Percentiles rank a stretch among this genome's conserved stretches.
phyloP scores from a whole-genome alignment of 2,113 vertebrate genomes.

The Carettochelys insculpta region DNA sequence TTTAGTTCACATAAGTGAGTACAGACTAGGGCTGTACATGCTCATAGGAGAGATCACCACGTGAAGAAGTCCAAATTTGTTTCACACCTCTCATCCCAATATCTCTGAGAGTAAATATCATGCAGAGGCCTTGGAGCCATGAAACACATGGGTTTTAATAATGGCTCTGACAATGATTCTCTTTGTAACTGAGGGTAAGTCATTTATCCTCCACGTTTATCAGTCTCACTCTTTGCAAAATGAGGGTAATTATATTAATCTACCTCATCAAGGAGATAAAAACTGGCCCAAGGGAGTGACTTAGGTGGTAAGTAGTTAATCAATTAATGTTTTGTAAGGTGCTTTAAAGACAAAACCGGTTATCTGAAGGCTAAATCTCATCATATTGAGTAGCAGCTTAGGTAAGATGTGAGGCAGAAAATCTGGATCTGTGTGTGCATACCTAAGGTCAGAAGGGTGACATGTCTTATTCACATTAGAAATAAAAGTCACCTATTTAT shows the following conservation, averaged over 20 bases:
- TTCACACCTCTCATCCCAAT: neutral
- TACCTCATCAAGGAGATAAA: neutral
- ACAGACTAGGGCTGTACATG: neutral
- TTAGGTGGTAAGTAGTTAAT: neutral
- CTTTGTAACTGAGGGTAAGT: neutral
- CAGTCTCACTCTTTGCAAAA: neutral
- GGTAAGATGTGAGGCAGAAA: constrained; percentile 35
- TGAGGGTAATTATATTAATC: neutral
- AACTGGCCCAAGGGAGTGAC: neutral
- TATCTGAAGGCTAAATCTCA: neutral
- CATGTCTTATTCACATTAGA: constrained; percentile 62
- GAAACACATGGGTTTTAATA: neutral
- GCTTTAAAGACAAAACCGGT: neutral
- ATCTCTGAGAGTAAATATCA: neutral
- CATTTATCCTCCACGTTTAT: neutral
- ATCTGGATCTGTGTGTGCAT: constrained; percentile 8
- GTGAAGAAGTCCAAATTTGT: constrained; percentile 3
- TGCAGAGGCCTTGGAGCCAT: neutral
- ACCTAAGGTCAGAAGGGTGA: neutral
- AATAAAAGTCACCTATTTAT: constrained; percentile 52
- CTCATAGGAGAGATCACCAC: neutral
- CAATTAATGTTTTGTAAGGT: neutral
- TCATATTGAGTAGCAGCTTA: neutral
- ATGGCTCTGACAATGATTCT: neutral
- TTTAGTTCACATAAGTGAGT: constrained; percentile 3